phyloP scores from a whole-genome alignment of 2,797 vertebrate genomes.

The Helostoma temminkii region DNA sequence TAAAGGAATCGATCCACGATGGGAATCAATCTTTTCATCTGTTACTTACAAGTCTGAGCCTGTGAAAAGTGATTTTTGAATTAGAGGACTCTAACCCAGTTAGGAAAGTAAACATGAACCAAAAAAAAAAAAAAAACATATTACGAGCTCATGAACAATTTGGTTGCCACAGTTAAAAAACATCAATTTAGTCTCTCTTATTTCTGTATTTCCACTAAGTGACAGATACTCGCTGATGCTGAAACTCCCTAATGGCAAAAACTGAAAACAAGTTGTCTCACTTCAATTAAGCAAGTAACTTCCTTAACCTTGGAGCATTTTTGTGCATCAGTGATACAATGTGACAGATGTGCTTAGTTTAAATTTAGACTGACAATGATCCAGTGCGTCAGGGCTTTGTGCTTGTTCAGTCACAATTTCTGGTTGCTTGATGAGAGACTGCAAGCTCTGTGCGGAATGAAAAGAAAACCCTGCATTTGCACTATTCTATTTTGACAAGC shows the following conservation, averaged over 20 bases:
- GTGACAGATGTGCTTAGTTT: constrained; percentile 74
- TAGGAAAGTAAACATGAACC: constrained; percentile 54
- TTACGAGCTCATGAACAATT: constrained; percentile 11
- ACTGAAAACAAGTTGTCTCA: constrained; percentile 60
- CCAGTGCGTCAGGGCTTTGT: constrained; percentile 67
- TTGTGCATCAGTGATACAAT: constrained; percentile 46
- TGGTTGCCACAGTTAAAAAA: constrained; percentile 17
- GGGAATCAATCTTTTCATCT: constrained; percentile 75
- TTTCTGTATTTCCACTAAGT: constrained; percentile 47
- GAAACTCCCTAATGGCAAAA: constrained; percentile 59
- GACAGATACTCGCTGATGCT: constrained; percentile 40
- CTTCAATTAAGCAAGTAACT: constrained; percentile 66
- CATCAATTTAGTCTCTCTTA: constrained; percentile 25
- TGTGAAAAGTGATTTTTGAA: constrained; percentile 56
- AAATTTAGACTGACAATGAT: constrained; percentile 75
- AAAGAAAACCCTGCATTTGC: constrained; percentile 58
- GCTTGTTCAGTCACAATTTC: constrained; percentile 67
- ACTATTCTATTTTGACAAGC: constrained; percentile 75
- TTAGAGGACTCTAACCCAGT: constrained; percentile 50
- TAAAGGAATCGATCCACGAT: constrained; percentile 69
- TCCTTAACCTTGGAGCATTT: constrained; percentile 67
- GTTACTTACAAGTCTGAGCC: constrained; percentile 68
- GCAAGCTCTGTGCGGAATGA: constrained; percentile 43
- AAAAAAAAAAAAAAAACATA: constrained; percentile 34
- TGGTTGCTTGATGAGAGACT: constrained; percentile 62